Percentiles rank a stretch among this genome's conserved stretches.
Evolutionary conservation across 2,797 vertebrate species (phyloP).

Genomic region (Characodon lateralis): DNA sequence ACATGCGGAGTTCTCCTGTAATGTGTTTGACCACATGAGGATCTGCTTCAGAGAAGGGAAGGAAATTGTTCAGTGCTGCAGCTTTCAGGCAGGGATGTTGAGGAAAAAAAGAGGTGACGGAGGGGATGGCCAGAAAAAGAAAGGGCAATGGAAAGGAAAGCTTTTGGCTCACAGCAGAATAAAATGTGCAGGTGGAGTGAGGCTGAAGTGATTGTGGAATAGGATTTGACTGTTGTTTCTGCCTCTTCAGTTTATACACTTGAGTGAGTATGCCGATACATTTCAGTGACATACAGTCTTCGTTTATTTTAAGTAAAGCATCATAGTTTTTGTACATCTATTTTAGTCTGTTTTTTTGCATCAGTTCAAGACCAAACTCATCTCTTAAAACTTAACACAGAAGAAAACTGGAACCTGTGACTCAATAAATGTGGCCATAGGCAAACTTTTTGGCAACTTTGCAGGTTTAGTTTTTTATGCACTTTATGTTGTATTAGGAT

Average conservation of each 20-base stretch:
- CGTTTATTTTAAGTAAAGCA: conserved; percentile 33
- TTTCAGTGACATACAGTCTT: conserved; percentile 1
- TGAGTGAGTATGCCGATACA: background rate
- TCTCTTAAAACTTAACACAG: background rate
- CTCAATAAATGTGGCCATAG: background rate
- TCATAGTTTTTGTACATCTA: background rate
- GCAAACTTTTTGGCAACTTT: background rate
- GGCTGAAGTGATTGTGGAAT: too few relatives aligned
- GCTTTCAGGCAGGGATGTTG: conserved; percentile 8
- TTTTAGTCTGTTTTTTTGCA: background rate
- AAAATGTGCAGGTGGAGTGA: background rate
- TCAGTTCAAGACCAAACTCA: background rate
- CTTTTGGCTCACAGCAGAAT: background rate
- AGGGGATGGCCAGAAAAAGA: background rate
- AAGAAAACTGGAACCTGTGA: background rate
- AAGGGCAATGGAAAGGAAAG: background rate
- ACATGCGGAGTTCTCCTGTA: conserved; percentile 12
- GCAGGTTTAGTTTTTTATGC: too few relatives aligned
- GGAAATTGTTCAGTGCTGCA: conserved; percentile 31
- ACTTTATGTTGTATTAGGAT: background rate
- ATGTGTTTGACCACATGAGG: conserved; percentile 39
- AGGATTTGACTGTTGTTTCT: background rate
- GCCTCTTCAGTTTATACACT: background rate
- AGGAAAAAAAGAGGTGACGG: background rate
- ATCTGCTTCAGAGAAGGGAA: conserved; percentile 25